phyloP scores from a whole-genome alignment of 2,113 vertebrate species.

The Brachirus orientalis region DNA sequence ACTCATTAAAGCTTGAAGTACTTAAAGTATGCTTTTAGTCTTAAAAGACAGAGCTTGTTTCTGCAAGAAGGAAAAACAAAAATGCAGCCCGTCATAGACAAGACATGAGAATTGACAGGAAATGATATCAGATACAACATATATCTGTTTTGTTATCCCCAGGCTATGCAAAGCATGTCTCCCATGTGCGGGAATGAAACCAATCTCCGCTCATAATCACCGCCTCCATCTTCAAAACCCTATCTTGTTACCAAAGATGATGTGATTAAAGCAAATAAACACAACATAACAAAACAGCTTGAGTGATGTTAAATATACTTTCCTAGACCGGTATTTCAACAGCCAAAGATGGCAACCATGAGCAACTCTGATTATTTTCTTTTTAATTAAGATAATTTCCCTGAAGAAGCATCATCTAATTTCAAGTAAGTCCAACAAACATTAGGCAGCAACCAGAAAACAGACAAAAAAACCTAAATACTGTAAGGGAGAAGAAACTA shows the following conservation, averaged over 20 bases:
- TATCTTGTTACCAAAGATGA: slow-evolving; percentile 18
- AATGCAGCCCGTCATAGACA: slow-evolving; percentile 35
- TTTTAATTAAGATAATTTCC: no score
- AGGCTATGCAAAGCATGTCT: slow-evolving; percentile 52
- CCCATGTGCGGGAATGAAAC: slow-evolving; percentile 57
- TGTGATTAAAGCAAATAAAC: slow-evolving; percentile 27
- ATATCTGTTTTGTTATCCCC: slow-evolving; percentile 47
- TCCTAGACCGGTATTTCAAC: no score
- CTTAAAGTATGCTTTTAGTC: not conserved
- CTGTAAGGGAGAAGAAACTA: no score
- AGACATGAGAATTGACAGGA: slow-evolving; percentile 55
- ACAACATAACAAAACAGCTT: not conserved
- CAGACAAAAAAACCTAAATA: no score
- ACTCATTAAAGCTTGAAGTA: slow-evolving; percentile 76
- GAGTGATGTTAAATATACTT: no score
- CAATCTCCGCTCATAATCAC: slow-evolving; percentile 42
- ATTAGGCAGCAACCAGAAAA: no score
- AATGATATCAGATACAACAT: slow-evolving; percentile 55
- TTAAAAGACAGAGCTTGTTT: not conserved
- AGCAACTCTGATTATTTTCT: no score
- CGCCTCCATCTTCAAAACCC: not conserved
- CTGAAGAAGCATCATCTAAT: no score
- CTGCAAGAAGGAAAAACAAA: slow-evolving; percentile 20
- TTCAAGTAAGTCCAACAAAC: no score
- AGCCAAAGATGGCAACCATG: no score